Base-by-base conservation (phyloP, 1,140 invertebrate genomes). In the Calephelis nemesis region DNA sequence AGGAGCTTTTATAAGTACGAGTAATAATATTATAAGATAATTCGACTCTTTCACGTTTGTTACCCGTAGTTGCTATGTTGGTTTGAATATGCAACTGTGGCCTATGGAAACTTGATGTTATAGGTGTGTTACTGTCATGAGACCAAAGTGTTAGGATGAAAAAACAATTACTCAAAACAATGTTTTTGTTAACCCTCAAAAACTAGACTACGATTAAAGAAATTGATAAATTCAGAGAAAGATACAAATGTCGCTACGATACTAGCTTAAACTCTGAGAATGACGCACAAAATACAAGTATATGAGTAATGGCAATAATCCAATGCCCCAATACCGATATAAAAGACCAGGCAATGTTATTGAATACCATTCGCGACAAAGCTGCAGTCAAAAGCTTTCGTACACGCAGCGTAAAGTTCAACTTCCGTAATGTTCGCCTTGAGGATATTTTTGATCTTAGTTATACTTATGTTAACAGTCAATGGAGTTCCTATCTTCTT, bases 221-320 rank as follows among this genome's bases (percentile, higher is more conserved):
- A 54, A 54, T 11, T 54, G n/a, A 45, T 10, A 54, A 54, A 8
- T 7, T 54, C 52, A 54, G 13, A 54, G 10, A 30, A 58, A 39
- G 15, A 58, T 5, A 54, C 50, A 58, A n/a, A 10, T 19, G 1
- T 9, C 5, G 15, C 5, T 11, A 58, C 5, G 30, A 58, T 58
- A 6, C 12, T 30, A 30, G 10, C 11, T 58, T 39, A 7, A 30
- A 58, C 19, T 11, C 19, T 8, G 10, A 39, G 11, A 58, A 58
- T 58, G 52, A 58, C 52, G 52, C 52, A 58, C 15, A 58, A 30
- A 58, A 58, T 58, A 58, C 52, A 58, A 58, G 52, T 58, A 30
- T 58, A 58, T 58, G 52, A 58, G 15, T 58, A 58, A 58, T 58
- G 10, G 52, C 15, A 11, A 39, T 58, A 30, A 30, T 30, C 10